Conservation (phyloP, 92 coral and sea anemone genomes). For the Desmophyllum pertusum region DNA sequence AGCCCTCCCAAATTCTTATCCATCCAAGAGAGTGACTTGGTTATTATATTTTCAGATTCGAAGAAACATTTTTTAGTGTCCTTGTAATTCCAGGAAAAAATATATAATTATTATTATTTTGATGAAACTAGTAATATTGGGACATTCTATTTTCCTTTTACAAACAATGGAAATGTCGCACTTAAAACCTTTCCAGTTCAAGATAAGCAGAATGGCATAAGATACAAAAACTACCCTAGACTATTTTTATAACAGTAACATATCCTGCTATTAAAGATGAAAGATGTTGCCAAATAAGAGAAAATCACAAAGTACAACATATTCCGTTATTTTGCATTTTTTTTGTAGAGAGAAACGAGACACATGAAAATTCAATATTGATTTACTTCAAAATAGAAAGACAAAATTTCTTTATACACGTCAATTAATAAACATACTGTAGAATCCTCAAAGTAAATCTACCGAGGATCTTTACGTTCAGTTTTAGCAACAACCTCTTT, state of each 20-base stretch:
- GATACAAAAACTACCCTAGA: neutral
- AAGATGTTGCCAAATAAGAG: neutral
- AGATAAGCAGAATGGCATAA: neutral
- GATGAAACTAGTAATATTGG: neutral
- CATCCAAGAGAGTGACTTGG: no score
- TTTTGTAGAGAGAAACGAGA: no score
- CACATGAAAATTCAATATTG: no score
- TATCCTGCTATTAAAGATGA: neutral
- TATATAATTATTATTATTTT: neutral
- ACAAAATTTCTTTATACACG: no score
- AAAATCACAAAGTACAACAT: neutral
- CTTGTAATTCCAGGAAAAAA: conserved; percentile 14
- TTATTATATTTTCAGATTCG: conserved; percentile 1
- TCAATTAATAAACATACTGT: no score
- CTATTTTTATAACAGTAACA: neutral
- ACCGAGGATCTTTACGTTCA: no score
- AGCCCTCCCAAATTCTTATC: neutral
- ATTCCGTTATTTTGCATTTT: no score
- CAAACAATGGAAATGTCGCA: neutral
- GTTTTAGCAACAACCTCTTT: no score
- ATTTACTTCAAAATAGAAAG: no score
- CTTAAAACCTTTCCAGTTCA: conserved; percentile 12
- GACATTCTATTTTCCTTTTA: neutral
- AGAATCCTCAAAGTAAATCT: no score
- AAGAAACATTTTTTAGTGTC: conserved; percentile 5